A percentile compares a stretch with the other conserved stretches of the same genome.
phyloP scores from a whole-genome alignment of 2,888 invertebrate species.

The Thera britannica region DNA sequence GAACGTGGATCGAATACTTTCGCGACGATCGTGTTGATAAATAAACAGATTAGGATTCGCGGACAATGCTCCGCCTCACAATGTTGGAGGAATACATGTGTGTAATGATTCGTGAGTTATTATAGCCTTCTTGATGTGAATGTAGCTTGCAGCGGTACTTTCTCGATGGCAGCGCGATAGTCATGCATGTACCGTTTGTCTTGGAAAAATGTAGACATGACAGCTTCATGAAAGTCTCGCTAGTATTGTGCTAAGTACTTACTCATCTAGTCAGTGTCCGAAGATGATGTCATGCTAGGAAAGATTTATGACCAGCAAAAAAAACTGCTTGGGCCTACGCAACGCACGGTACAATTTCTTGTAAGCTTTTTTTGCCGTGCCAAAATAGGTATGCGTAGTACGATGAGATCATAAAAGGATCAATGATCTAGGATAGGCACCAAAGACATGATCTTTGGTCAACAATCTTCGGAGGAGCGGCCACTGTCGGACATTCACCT shows the following conservation, averaged over 20 bases:
- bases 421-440: constrained; percentile 72
- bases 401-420: constrained; percentile 82
- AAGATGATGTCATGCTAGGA: constrained; percentile 31
- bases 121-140: constrained; percentile 41
- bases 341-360: constrained; percentile 38
- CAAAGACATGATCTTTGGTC: constrained; percentile 64
- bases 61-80: constrained; percentile 66
- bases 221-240: constrained; percentile 69
- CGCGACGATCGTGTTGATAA: constrained; percentile 69
- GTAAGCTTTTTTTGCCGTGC: constrained; percentile 46
- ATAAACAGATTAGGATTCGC: constrained; percentile 69
- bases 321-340: constrained; percentile 39
- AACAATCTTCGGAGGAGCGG: constrained; percentile 58
- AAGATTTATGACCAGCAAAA: constrained; percentile 38
- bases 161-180: constrained; percentile 55
- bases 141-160: constrained; percentile 73
- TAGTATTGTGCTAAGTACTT: constrained; percentile 35
- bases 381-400: constrained; percentile 47
- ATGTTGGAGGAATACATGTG: constrained; percentile 27
- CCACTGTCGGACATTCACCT: constrained; percentile 71
- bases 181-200: constrained; percentile 62
- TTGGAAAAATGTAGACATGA: constrained; percentile 58
- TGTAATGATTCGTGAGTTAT: constrained; percentile 26
- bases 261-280: constrained; percentile 24
- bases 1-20: constrained; percentile 78